Evolutionary conservation across 2,113 vertebrate species (phyloP), one percentile per base, ranked within the genome.

Genomic region (Ictalurus furcatus): DNA sequence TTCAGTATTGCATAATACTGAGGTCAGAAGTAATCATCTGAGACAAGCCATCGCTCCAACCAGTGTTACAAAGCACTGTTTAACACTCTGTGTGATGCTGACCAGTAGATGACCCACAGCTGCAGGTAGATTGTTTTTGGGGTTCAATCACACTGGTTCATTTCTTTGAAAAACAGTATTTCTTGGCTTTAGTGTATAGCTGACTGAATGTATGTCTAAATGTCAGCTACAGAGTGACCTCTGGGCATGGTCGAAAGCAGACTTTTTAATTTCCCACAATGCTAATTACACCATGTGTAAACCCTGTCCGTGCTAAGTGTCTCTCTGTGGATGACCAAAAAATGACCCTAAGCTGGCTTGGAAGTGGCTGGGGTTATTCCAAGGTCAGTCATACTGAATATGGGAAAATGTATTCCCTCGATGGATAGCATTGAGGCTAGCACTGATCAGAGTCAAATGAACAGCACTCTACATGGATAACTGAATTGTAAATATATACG

Each of bases 271-370:
- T 88, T 85, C 71, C 40, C 28, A 84, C 81, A 85, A 25, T 52
- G 82, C 82, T 85, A 65, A 84, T 88, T 88, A 76, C 37, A 88
- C 85, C 58, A 56, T 54, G 40, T 58, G 58, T 28, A 78, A 88
- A 65, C 12, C 58, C 12, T 61, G 87, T 59, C 56, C 23, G 81
- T 76, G 25, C 8, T 63, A 44, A 84, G 87, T 48, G 25, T 88
- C 78, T 82, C 90, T 59, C 56, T 87, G 88, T 85, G 67, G 84
- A 61, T 89, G 90, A 85, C 90, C 88, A 34, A 48, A 85, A 65
- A 76, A 88, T 88, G 88, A 88, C 88, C 88, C 82, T 34, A 21
- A 16, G 19, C 23, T 78, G 44, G 80, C 86, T 5, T 73, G 87
- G 30, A 74, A 76, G 37, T 84, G 67, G 54, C 28, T 19, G 28